Evolutionary conservation across 2,888 invertebrate species (phyloP), one percentile per base, ranked within the genome.

Genomic region (Xylocampa areola): DNA sequence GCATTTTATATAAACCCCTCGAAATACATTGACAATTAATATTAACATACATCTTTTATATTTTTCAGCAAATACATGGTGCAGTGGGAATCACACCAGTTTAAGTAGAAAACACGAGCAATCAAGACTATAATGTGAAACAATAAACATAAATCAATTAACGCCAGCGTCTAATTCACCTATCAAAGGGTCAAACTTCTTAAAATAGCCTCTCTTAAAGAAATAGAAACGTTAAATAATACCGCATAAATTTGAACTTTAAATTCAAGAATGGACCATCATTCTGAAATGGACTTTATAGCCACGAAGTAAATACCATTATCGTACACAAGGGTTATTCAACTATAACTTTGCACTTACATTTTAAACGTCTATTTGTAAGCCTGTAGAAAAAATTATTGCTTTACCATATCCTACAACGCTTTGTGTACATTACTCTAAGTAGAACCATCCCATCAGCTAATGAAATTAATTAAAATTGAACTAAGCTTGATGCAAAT

Each of bases 371-470:
- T 61, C 45, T 61, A 59, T 54, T 44, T 63, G 40, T 66, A 58
- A 64, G 51, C 30, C 29, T 40, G 67, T 69, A 69, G 55, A 60
- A 68, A 59, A 74, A 55, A 67, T 69, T 72, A 74, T 74, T 74
- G 74, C 73, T 74, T 72, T 54, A 36, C 67, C 63, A 35, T 75
- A 60, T 67, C 54, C 45, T 61, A 70, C 52, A 55, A 65, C 40
- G 47, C 52, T 13, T 48, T 55, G 62, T 52, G 43, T 51, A 47
- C 39, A 55, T 60, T 60, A 61, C 7, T 44, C 39, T 76, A 70
- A 65, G 59, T 57, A 65, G 47, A 64, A 60, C 58, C 55, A 63
- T 65, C 58, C 53, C 49, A 29, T 45, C 40, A 50, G 57, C 48
- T 41, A 21, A 33, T 44, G 13, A 60, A 51, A 41, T 62, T 32